A percentile compares a stretch with the other conserved stretches of the same genome.
These are phyloP conservation scores for Perithous albicinctus DNA, from an alignment of 2,888 invertebrate genomes.

Conservation along the genomic window DNA sequence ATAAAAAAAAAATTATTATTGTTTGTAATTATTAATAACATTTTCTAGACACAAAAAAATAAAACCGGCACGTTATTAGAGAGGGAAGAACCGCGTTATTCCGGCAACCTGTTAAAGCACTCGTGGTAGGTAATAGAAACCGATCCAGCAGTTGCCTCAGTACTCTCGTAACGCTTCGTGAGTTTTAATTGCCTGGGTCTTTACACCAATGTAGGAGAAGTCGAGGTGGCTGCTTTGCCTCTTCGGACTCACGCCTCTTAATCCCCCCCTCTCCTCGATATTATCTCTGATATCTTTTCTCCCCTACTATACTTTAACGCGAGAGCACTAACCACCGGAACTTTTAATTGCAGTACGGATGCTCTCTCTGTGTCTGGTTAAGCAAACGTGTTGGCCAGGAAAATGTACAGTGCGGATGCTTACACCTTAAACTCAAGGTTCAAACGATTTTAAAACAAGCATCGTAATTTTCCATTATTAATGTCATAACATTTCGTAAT, in stretches of 20 bases:
- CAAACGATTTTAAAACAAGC: slow-evolving; percentile 2
- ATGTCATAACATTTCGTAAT: slow-evolving; percentile 17
- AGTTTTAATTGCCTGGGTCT: slow-evolving; percentile 56
- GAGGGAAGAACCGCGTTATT: slow-evolving; percentile 5
- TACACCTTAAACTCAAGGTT: slow-evolving; percentile 8
- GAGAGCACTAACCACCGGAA: slow-evolving; percentile 60
- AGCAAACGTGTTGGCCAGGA: slow-evolving; percentile 44
- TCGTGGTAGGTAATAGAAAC: slow-evolving; percentile 51
- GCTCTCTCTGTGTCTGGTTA: slow-evolving; percentile 48
- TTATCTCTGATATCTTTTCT: slow-evolving; percentile 57
- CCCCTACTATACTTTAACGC: slow-evolving; percentile 16
- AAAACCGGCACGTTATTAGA: neutral
- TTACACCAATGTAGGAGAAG: slow-evolving; percentile 33
- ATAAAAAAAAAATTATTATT: too few relatives aligned
- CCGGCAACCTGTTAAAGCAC: slow-evolving; percentile 31
- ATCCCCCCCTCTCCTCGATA: slow-evolving; percentile 13
- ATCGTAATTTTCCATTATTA: neutral
- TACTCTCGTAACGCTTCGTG: slow-evolving; percentile 42
- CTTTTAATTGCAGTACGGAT: slow-evolving; percentile 71
- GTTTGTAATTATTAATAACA: too few relatives aligned
- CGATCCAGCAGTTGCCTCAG: slow-evolving; percentile 38
- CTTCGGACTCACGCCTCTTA: slow-evolving; percentile 30
- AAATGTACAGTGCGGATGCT: slow-evolving; percentile 3
- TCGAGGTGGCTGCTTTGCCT: slow-evolving; percentile 42
- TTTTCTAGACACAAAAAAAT: neutral